Evolutionary conservation across 2,888 invertebrate species (phyloP), one percentile per base, ranked within the genome.

Genomic region (Phymatocera aterrima): DNA sequence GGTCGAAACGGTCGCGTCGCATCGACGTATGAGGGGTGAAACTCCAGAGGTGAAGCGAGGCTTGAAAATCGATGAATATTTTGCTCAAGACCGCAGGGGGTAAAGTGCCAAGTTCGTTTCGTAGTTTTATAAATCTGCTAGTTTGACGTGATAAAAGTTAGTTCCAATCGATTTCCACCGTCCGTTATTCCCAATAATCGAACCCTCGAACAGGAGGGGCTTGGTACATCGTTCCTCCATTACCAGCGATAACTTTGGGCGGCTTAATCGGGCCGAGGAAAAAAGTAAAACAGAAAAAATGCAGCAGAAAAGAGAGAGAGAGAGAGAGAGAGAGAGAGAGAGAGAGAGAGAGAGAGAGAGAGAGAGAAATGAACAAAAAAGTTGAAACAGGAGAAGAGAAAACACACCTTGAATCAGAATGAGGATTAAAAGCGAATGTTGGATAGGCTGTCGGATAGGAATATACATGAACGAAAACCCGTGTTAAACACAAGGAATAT

Each of bases 211-310:
- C 12, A n/a, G 28, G 37, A 43, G 54, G 40, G n/a, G 51, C 54
- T 75, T n/a, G n/a, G n/a, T n/a, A 75, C 75, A 75, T 57, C 75
- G 75, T 75, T 75, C 40, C 57, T 75, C 75, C 75, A 75, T 75
- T 75, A 75, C 40, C 57, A 18, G 0, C 15, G 18, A 5, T 15
- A 57, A 24, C 12, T 28, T 75, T 24, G 24, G 15, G 48, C 57
- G 34, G 60, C 75, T 18, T 57, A 57, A 75, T 75, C 75, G 40
- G 28, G 31, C 28, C n/a, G 34, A 2, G 40, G 12, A 57, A 74
- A 34, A 75, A 75, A 64, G 18, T n/a, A 18, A 6, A 18, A 24
- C 3, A 37, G n/a, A 34, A 51, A 72, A 72, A 68, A 18, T 4
- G 10, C 46, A 21, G 12, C 21, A 3, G 68, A 6, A n/a, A 15